These are phyloP conservation scores for Hippocampus kuda DNA, from an alignment of 2,797 vertebrate genomes.

Conservation along the genomic window DNA sequence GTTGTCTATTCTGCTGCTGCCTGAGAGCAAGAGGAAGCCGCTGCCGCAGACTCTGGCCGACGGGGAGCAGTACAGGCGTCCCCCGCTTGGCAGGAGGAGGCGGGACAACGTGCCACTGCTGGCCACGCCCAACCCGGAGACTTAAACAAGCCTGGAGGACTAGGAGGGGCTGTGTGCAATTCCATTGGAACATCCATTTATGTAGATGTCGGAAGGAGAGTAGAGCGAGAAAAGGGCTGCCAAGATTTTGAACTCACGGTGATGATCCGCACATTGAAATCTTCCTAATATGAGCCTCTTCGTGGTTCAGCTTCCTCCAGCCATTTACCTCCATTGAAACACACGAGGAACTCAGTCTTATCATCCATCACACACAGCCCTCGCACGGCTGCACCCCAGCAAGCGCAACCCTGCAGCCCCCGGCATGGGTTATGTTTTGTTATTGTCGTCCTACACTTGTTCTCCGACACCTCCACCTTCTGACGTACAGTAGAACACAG, in stretches of 20 bases:
- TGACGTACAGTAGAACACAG: neutral
- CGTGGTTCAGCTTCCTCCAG: neutral
- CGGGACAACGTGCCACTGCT: constrained; percentile 82
- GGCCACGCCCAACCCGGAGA: constrained; percentile 80
- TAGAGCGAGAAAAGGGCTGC: constrained; percentile 18
- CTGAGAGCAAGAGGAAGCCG: constrained; percentile 83
- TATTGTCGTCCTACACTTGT: neutral
- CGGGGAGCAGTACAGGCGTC: constrained; percentile 78
- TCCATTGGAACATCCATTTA: constrained; percentile 6
- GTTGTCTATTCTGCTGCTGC: constrained; percentile 82
- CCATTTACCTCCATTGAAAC: neutral
- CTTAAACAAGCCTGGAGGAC: constrained; percentile 46
- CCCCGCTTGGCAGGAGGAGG: constrained; percentile 73
- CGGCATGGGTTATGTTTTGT: neutral
- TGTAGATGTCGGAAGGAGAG: constrained; percentile 3
- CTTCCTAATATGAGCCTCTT: constrained; percentile 28
- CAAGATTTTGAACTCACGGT: constrained; percentile 3
- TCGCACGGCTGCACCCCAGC: too few species aligned
- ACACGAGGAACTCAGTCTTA: neutral
- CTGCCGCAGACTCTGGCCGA: constrained; percentile 79
- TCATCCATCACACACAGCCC: neutral
- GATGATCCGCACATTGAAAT: constrained; percentile 31
- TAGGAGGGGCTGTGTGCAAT: constrained; percentile 1
- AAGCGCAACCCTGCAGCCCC: neutral
- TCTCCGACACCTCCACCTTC: constrained; percentile 5